Percentiles rank a stretch among this genome's conserved stretches.
Conservation (phyloP, 2,797 vertebrate genomes). For the Propithecus deckenii region DNA sequence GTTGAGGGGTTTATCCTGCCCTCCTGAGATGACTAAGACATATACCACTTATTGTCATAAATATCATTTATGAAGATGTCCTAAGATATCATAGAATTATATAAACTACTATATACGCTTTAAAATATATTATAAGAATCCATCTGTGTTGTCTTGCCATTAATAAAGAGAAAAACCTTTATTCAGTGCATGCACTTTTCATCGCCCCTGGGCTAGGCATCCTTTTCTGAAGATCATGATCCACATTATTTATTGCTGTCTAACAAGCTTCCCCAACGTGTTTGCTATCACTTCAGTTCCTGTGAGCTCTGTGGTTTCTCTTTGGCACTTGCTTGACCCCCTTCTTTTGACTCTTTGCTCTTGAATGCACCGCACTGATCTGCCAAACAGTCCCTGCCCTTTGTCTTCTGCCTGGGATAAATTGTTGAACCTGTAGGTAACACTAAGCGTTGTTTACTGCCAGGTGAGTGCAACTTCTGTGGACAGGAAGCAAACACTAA, state of each 20-base stretch:
- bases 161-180: not conserved
- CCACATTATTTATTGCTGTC: not conserved
- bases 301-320: too few species aligned
- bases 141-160: not conserved
- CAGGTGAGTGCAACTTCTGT: not conserved
- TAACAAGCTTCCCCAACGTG: fast-evolving
- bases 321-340: fast-evolving
- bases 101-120: not conserved
- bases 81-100: not conserved
- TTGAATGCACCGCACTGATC: fast-evolving
- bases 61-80: not conserved
- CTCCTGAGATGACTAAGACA: not conserved
- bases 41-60: fast-evolving
- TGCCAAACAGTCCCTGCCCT: too few species aligned
- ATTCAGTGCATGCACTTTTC: too few species aligned
- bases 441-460: fast-evolving
- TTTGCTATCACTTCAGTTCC: too few species aligned
- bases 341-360: not conserved
- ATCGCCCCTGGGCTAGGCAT: fast-evolving
- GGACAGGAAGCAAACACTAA: not conserved
- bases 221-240: fast-evolving
- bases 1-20: fast-evolving
- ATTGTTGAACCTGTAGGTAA: not conserved
- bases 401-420: not conserved
- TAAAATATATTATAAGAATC: not conserved